These are phyloP conservation scores for Pinna nobilis DNA, from an alignment of 1,140 invertebrate genomes.

Conservation along the genomic window DNA sequence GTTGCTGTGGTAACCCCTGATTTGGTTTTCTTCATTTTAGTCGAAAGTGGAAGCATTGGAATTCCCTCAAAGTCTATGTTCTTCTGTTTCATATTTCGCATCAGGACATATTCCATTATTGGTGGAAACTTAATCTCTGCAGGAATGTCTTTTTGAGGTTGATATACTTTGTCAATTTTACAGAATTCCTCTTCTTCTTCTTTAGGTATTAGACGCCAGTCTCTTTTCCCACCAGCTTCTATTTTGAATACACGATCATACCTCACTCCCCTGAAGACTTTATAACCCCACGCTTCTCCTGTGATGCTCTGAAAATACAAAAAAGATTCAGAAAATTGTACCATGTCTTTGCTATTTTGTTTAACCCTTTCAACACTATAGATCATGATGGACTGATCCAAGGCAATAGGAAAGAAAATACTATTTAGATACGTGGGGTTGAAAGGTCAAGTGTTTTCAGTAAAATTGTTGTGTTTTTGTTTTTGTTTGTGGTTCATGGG, in stretches of 20 bases:
- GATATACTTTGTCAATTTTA: constrained; percentile 25
- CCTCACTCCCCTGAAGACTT: constrained; percentile 44
- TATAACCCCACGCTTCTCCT: constrained; percentile 42
- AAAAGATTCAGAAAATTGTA: background rate
- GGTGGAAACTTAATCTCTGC: constrained; percentile 17
- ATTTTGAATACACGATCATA: constrained; percentile 25
- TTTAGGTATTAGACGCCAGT: constrained; percentile 52
- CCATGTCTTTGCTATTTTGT: background rate
- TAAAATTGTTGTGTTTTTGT: too few species aligned
- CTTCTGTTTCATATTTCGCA: constrained; percentile 8
- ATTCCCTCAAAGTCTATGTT: constrained; percentile 6
- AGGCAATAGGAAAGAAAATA: background rate
- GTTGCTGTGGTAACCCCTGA: too few species aligned
- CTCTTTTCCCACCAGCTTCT: constrained; percentile 39
- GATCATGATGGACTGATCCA: too few species aligned
- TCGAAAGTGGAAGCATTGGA: too few species aligned
- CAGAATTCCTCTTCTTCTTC: constrained; percentile 52
- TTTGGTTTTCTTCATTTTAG: too few species aligned
- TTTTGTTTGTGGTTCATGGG: too few species aligned
- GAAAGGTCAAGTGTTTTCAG: background rate
- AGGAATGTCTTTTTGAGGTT: constrained; percentile 4
- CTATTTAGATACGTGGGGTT: too few species aligned
- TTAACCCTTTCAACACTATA: background rate
- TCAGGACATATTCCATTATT: constrained; percentile 6
- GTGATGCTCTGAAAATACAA: constrained; percentile 28